Evolutionary conservation across 2,888 invertebrate genomes (phyloP), one percentile per base, ranked within the genome.

Genomic region (Oxyscelio sp.): DNA sequence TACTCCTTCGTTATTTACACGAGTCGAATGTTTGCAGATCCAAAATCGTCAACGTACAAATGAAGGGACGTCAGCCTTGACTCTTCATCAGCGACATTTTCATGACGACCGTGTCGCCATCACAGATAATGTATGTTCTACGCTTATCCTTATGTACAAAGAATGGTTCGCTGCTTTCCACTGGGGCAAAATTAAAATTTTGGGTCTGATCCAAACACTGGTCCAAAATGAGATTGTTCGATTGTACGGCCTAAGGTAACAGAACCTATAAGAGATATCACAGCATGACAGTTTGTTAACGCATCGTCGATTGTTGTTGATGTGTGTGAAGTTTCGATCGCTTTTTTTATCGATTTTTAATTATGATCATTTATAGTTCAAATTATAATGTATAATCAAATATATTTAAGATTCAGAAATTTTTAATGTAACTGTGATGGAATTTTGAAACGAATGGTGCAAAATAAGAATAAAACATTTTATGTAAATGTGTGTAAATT

Each of bases 261-360:
- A 31, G 15, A 70, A 70, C 31, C 70, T 43, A 52, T 56, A 15
- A 15, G 43, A 50, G n/a, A n/a, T 54, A 58, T 71, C 70, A 58
- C 70, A 71, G 45, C 13, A 27, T 71, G 58, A 31, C 68, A 45
- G 56, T 71, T 71, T 56, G n/a, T 52, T 50, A 50, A 34, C 52
- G 38, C 50, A 27, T 52, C 66, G 22, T 58, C 38, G n/a, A 19
- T 40, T 27, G 6, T 27, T 27, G n/a, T n/a, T n/a, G n/a, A n/a
- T n/a, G n/a, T n/a, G n/a, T n/a, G n/a, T n/a, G n/a, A n/a, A n/a
- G n/a, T n/a, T n/a, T n/a, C n/a, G n/a, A n/a, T n/a, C n/a, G n/a
- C n/a, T n/a, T n/a, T n/a, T n/a, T n/a, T n/a, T n/a, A n/a, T n/a
- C n/a, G n/a, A n/a, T n/a, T n/a, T n/a, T n/a, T n/a, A n/a, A n/a